These are phyloP conservation scores for Hemiscyllium ocellatum DNA, from an alignment of 2,113 vertebrate genomes.

Conservation along the genomic window DNA sequence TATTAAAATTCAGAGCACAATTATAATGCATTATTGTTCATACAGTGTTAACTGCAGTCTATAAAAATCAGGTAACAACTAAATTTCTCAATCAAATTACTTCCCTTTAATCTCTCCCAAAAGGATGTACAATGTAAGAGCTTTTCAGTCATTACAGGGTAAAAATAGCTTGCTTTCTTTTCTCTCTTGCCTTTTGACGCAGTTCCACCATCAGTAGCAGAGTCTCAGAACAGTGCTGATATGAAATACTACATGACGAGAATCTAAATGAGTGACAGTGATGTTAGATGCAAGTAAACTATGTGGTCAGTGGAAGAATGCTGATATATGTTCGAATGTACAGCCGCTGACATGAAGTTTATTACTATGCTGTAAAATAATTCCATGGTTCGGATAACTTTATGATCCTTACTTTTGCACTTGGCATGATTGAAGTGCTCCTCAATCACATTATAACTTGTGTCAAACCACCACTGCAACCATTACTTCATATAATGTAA, in stretches of 20 bases:
- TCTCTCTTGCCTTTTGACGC: background rate
- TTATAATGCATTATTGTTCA: background rate
- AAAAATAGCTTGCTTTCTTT: background rate
- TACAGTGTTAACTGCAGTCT: background rate
- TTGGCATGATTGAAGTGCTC: background rate
- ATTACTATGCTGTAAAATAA: constrained; percentile 25
- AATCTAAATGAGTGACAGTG: background rate
- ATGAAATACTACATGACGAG: background rate
- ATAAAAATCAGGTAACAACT: background rate
- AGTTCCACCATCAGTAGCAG: background rate
- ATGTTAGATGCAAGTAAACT: background rate
- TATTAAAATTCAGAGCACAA: background rate
- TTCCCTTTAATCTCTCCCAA: background rate
- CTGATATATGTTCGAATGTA: background rate
- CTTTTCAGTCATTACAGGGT: background rate
- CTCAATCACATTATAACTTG: background rate
- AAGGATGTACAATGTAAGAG: background rate
- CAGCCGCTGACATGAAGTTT: background rate
- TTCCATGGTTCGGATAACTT: constrained; percentile 8
- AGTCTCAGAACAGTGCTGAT: background rate
- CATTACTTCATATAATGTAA: background rate
- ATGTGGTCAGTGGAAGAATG: background rate
- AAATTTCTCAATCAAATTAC: background rate
- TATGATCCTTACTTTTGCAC: constrained; percentile 25
- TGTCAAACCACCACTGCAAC: background rate